Percentiles rank a stretch among this genome's conserved stretches.
phyloP scores from a whole-genome alignment of 23 tunicate genomes.

The Aplidium turbinatum region DNA sequence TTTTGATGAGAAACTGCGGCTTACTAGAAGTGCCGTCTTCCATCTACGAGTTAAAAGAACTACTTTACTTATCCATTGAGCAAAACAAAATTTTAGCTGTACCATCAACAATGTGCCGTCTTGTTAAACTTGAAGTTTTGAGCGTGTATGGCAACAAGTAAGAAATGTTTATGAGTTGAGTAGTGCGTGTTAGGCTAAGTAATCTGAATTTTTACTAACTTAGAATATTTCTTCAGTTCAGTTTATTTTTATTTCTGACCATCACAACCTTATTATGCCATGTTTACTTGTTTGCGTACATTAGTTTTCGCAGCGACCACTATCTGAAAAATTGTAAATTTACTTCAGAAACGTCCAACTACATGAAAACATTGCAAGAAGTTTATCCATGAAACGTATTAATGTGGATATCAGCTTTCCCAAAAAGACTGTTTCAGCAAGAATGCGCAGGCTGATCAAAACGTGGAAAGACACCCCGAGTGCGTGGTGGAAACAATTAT shows the following conservation, averaged over 20 bases:
- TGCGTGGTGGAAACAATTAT: constrained; percentile 43
- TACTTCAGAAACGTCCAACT: constrained; percentile 27
- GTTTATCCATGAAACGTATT: constrained; percentile 32
- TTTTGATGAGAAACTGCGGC: constrained; percentile 28
- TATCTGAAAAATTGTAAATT: background rate
- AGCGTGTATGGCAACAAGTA: constrained; percentile 40
- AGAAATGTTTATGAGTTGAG: too few species aligned
- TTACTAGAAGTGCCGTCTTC: constrained; percentile 10
- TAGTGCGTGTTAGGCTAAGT: too few species aligned
- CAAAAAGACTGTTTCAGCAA: background rate
- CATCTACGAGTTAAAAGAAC: constrained; percentile 12
- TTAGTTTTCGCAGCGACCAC: too few species aligned
- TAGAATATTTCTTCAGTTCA: background rate
- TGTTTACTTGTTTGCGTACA: too few species aligned
- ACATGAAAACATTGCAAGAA: constrained; percentile 4
- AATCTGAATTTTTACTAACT: background rate
- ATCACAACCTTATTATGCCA: too few species aligned
- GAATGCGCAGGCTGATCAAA: constrained; percentile 15
- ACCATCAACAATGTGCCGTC: background rate
- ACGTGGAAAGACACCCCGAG: constrained; percentile 54
- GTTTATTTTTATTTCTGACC: background rate
- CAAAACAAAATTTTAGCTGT: constrained; percentile 24
- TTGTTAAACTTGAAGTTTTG: constrained; percentile 5
- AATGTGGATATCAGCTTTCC: constrained; percentile 51
- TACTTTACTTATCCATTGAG: constrained; percentile 29